Evolutionary conservation across 2,113 vertebrate species (phyloP), one percentile per base, ranked within the genome.

Genomic region (Brachyistius frenatus): DNA sequence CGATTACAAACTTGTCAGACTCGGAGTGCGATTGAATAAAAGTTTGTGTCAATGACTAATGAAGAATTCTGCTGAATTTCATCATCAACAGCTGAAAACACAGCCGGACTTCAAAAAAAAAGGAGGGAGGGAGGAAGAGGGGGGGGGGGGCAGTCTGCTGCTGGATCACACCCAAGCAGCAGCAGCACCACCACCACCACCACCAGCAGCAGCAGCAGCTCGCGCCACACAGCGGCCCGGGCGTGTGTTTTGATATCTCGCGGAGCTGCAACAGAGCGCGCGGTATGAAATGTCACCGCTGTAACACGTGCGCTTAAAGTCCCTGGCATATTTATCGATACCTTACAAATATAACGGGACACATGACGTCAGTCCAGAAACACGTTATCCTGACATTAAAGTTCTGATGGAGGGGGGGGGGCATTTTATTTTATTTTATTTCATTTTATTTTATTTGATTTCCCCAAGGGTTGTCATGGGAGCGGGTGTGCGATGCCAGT

Each of bases 241-340:
- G 74, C 76, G 69, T 73, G 58, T 84, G 80, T 83, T 89, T 68
- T 89, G 16, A 81, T 89, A 36, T 86, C 87, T 90, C 79, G 85
- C 87, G 83, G 80, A 80, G 75, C 68, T 55, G 73, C 71, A 11
- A 0, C 41, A 66, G 84, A 79, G 88, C 88, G 81, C 85, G 88
- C 86, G 83, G 62, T 88, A 83, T 75, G 86, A 90, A 86, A 88
- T 81, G 71, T 66, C 75, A 63, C 62, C 62, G 5, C 58, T 39
- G 57, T 30, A 23, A n/a, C 81, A 46, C 7, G 76, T 66, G 78
- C n/a, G 62, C 46, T 11, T 3, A 10, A 11, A 67, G 50, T 50
- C 66, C 37, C 50, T 10, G 58, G 35, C 41, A 23, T 60, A 33
- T 15, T 23, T 7, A 30, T 37, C 35, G 61, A 65, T 15, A 60